Base-by-base conservation (phyloP, 2,888 invertebrate genomes). In the Keiferia lycopersicella region DNA sequence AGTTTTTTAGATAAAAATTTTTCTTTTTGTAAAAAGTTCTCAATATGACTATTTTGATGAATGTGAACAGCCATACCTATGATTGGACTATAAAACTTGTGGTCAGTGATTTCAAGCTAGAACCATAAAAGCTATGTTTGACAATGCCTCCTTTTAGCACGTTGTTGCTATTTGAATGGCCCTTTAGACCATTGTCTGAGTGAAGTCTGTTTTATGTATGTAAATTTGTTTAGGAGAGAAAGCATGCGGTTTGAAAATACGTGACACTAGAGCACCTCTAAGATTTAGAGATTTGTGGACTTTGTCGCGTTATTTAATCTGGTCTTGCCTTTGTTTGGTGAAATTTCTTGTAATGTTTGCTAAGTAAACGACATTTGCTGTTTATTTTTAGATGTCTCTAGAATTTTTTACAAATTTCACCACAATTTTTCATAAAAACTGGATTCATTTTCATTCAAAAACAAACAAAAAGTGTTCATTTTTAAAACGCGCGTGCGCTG, bases 171-270 rank as follows among this genome's bases (percentile, higher is more conserved):
- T 34, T 26, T 50, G 60, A 71, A 61, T 70, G 71, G 73, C 72
- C 73, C 69, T 66, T 56, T 68, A 53, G 65, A 63, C 62, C 64
- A 68, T 68, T 64, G 68, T 68, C 39, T 45, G 59, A 58, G 30
- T 14, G 18, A 60, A 63, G 64, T 68, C 65, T 66, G 71, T 51
- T 71, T 67, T 68, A 69, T 63, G 59, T 68, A 68, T 64, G 63
- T 64, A 65, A 65, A 66, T 69, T 70, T 68, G 68, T 72, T 64
- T 69, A 64, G 68, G 67, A 73, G 83, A 79, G 83, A 84, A 83
- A 83, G 81, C 69, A 71, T 51, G 64, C 69, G 69, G 68, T 66
- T 56, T 41, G 48, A 64, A 58, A 66, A 64, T 59, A 62, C 66
- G 66, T 66, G 66, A 66, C 66, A 66, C 30, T 61, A 38, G 56